Conservation (phyloP, 1,140 invertebrate species). For the Tigriopus japonicus region DNA sequence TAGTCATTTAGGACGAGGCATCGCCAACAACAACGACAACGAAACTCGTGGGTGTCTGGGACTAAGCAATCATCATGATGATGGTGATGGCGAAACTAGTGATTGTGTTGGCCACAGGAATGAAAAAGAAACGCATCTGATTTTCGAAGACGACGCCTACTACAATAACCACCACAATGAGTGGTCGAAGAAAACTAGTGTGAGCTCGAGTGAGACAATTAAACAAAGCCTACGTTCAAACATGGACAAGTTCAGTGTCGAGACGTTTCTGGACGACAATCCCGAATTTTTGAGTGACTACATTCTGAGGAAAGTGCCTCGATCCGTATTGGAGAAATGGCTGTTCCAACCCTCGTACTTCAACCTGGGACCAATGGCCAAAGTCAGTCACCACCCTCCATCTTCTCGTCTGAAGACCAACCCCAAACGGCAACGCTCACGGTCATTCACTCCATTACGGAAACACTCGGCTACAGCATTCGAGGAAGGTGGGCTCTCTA, state of each 20-base stretch:
- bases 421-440: background rate
- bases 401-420: background rate
- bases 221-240: too few species aligned
- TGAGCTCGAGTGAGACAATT: too few species aligned
- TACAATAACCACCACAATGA: too few species aligned
- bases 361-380: background rate
- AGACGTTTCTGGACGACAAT: constrained; percentile 5
- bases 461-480: background rate
- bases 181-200: too few species aligned
- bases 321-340: background rate
- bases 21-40: too few species aligned
- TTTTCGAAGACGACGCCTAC: too few species aligned
- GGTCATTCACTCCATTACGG: background rate
- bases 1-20: too few species aligned
- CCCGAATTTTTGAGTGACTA: constrained; percentile 5
- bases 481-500: background rate
- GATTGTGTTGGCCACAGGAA: too few species aligned
- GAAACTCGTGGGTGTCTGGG: too few species aligned
- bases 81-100: too few species aligned
- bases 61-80: too few species aligned
- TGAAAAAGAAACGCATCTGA: too few species aligned
- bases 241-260: background rate
- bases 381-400: background rate
- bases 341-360: background rate
- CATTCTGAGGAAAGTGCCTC: constrained; percentile 1